Evolutionary conservation across 2,797 vertebrate genomes (phyloP).

Genomic region (Coccyzus lansbergi): DNA sequence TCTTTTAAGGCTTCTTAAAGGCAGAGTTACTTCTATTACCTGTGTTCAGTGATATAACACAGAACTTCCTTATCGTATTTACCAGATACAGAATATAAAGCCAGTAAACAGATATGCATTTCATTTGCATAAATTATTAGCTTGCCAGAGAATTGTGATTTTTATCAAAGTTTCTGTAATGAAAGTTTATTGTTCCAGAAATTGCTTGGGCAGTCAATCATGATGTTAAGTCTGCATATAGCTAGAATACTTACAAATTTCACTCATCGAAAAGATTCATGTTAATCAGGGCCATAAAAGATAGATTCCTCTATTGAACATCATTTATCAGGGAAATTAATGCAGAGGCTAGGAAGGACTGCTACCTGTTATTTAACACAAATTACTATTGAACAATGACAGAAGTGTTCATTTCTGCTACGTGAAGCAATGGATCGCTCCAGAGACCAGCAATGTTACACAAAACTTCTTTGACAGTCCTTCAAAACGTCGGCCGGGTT

Average conservation of each 20-base stretch:
- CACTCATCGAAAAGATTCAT: neutral
- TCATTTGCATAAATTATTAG: slow-evolving; percentile 33
- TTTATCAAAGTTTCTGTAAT: slow-evolving; percentile 11
- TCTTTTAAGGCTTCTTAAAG: neutral
- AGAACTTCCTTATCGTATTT: neutral
- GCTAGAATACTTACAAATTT: neutral
- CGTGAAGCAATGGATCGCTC: neutral
- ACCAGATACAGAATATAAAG: neutral
- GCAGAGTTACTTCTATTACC: neutral
- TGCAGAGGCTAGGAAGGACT: neutral
- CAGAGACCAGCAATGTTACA: neutral
- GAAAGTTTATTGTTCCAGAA: slow-evolving; percentile 6
- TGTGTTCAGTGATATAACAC: neutral
- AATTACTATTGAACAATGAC: neutral
- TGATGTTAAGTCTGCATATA: neutral
- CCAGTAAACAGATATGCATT: slow-evolving; percentile 16
- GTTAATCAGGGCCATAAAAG: neutral
- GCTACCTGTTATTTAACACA: neutral
- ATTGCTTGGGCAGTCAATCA: neutral
- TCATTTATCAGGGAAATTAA: neutral
- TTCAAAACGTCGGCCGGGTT: neutral
- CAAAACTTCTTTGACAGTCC: neutral
- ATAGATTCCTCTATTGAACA: neutral
- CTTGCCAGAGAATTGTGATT: slow-evolving; percentile 6
- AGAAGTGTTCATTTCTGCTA: neutral